Base-by-base conservation (phyloP, 2,797 vertebrate species). In the Clarias platycephalus region DNA sequence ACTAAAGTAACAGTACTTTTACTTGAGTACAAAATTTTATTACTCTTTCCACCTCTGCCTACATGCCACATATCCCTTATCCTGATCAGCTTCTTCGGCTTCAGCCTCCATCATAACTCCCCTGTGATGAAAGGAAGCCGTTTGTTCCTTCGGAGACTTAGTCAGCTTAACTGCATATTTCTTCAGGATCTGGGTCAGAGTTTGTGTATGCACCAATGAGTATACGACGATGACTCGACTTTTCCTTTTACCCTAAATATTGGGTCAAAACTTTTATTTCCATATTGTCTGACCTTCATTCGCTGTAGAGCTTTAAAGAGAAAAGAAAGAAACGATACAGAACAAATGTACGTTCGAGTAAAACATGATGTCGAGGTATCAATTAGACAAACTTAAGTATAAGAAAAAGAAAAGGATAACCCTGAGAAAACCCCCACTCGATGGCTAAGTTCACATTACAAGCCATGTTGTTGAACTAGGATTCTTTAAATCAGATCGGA, bases 171-270 rank as follows among this genome's bases (percentile, higher is more conserved):
- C 57, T 71, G 70, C 10, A 24, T 81, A 66, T 76, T 68, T 64
- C 62, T 67, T 67, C 37, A 16, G 71, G 64, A 85, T 81, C 44
- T 76, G 74, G 84, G 79, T 31, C 71, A 85, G 79, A 76, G 79
- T 62, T 76, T 66, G 70, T 40, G 16, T 62, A 5, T 8, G 67
- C 68, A 74, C 20, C 64, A 37, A 40, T 74, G 5, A 37, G 57
- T 62, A 12, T 49, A 18, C 12, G 34, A 28, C 9, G 20, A 55
- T 4, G 24, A 20, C 16, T 0, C 0, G 22, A 2, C 26, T 44
- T 63, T 63, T 16, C 34, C 12, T 78, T 78, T 40, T 40, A 63
- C 76, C 57, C 76, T 3, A 5, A 28, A 79, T 28, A 44, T 6
- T 26, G 60, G 4, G 4, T 1, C 24, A 49, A 44, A 79, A 64